These are phyloP conservation scores for Arge pagana DNA, from an alignment of 2,888 invertebrate species.

Conservation along the genomic window DNA sequence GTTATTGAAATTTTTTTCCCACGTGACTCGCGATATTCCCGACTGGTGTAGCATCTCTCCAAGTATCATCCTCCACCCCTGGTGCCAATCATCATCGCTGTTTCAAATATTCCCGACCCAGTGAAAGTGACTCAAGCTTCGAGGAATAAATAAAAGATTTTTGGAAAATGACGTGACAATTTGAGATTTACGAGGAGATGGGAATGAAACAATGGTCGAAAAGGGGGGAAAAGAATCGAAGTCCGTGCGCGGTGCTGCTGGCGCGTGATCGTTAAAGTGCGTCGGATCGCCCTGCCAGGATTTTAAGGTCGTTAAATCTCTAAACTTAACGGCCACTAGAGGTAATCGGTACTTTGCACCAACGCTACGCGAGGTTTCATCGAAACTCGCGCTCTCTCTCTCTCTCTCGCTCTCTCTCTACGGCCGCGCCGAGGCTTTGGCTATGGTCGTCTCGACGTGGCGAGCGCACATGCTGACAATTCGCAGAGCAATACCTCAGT, in stretches of 20 bases:
- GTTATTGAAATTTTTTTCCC: slow-evolving; percentile 40
- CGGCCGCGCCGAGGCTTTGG: slow-evolving; percentile 6
- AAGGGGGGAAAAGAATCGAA: no score
- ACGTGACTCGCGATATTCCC: slow-evolving; percentile 3
- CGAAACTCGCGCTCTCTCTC: slow-evolving; percentile 16
- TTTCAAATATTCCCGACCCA: slow-evolving; percentile 5
- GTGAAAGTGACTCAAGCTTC: no score
- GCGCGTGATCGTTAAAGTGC: slow-evolving; percentile 15
- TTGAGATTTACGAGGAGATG: no score
- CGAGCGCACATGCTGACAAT: no score
- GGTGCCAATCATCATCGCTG: slow-evolving; percentile 10
- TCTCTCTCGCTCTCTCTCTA: no score
- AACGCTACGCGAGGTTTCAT: slow-evolving; percentile 28
- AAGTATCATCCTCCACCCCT: slow-evolving; percentile 9
- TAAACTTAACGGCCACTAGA: slow-evolving; percentile 38
- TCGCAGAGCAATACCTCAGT: no score
- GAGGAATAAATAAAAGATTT: no score
- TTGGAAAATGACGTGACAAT: no score
- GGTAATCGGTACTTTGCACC: slow-evolving; percentile 36
- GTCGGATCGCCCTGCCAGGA: slow-evolving; percentile 1
- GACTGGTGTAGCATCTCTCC: neutral
- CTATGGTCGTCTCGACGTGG: no score
- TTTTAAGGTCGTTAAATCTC: slow-evolving; percentile 22
- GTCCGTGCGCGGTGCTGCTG: no score
- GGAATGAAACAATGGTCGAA: no score